Base-by-base conservation (phyloP, 2,888 invertebrate genomes). In the Argynnis bischoffii region DNA sequence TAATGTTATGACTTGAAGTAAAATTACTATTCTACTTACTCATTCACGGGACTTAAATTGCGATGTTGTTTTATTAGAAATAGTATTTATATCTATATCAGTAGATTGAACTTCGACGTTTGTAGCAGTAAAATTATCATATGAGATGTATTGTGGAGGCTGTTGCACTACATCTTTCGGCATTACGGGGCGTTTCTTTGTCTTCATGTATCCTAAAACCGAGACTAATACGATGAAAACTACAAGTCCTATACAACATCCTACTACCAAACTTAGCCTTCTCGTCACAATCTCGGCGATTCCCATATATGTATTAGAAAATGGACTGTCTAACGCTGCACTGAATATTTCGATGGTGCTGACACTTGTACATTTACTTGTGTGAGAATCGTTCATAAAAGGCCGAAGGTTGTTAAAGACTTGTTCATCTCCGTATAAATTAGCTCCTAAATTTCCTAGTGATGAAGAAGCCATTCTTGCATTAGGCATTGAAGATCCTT, bases 181-280 rank as follows among this genome's bases (percentile, higher is more conserved):
- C 31, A 95, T 95, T 72, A 95, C 95, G 74, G 96, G 94, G 79
- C 97, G 95, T 86, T 97, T 97, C 87, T 97, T 96, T 72, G 97
- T 94, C 87, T 98, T 97, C 72, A 97, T 94, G 83, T 97, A 97
- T 35, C 96, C 97, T 73, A 97, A 93, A 56, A 96, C 95, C n/a
- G 97, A 96, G 66, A 97, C 96, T 79, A 97, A 93, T 35, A 97
- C 95, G 64, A 98, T 94, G 82, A 98, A 97, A 61, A 98, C 96
- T 71, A 97, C 94, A 79, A 97, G 96, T 64, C 97, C 97, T 93
- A 98, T 95, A 81, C 96, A 96, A 83, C 97, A 96, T 63, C 97
- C 97, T 66, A 98, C 96, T 77, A 97, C 97, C 74, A 98, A 94
- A 46, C 97, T 97, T 67, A 98, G 93, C 74, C 97, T 94, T 69